These are phyloP conservation scores for Melanargia galathea DNA, from an alignment of 2,888 invertebrate species.

Conservation along the genomic window DNA sequence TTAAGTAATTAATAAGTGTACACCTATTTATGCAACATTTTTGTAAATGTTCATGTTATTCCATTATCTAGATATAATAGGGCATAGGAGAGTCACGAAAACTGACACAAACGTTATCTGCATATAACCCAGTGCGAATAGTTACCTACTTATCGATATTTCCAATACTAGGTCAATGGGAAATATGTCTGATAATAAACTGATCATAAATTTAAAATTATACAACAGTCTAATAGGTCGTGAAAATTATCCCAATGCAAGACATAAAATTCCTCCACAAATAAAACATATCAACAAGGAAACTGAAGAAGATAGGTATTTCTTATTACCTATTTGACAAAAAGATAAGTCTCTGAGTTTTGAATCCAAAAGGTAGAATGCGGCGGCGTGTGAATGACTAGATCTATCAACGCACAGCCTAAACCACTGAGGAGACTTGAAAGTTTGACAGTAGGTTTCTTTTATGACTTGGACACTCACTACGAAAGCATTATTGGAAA, in stretches of 20 bases:
- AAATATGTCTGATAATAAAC: conserved; percentile 5
- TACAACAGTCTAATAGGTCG: conserved; percentile 7
- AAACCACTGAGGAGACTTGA: too few relatives aligned
- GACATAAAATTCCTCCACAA: not conserved
- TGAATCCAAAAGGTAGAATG: too few relatives aligned
- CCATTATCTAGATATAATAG: not conserved
- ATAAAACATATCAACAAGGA: not conserved
- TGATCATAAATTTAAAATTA: not conserved
- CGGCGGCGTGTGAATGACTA: too few relatives aligned
- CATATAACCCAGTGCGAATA: not conserved
- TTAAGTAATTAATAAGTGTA: too few relatives aligned
- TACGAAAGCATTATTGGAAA: too few relatives aligned
- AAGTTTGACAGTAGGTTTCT: too few relatives aligned
- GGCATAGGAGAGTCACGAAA: not conserved
- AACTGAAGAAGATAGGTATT: not conserved
- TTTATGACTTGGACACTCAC: too few relatives aligned
- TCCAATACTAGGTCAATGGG: conserved; percentile 23
- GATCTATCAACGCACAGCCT: too few relatives aligned
- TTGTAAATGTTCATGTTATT: not conserved
- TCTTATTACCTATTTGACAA: too few relatives aligned
- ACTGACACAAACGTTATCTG: conserved; percentile 5
- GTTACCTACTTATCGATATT: conserved; percentile 20
- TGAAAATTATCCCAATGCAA: conserved; percentile 8
- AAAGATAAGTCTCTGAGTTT: too few relatives aligned
- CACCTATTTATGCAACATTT: too few relatives aligned